Evolutionary conservation across 2,888 invertebrate genomes (phyloP), one percentile per base, ranked within the genome.

Genomic region (Plutella xylostella): DNA sequence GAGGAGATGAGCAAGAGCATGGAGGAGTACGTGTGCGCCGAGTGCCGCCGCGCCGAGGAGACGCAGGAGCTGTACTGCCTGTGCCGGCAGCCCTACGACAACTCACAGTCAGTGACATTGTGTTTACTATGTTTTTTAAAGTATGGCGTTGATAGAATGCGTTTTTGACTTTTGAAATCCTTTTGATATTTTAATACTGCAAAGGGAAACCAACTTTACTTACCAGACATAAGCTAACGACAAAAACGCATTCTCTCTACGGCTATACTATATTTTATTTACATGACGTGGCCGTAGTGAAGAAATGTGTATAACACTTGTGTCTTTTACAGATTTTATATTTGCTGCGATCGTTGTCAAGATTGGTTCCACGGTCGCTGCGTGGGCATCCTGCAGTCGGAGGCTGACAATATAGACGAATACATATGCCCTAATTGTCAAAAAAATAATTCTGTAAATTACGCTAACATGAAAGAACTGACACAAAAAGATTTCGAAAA

Each of bases 301-400:
- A n/a, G n/a, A n/a, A n/a, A n/a, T n/a, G n/a, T n/a, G 25, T 15
- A 34, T 15, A 15, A 34, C 15, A 5, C n/a, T 34, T 34, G 15
- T 34, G 9, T 34, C 15, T 34, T 45, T 77, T 85, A 33, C 68
- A 96, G 96, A 75, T 98, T 98, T 87, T 99, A 98, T 76, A 97
- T 99, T 63, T 98, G 97, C 68, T 99, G 99, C 73, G 99, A 99
- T 83, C 91, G 93, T 52, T 99, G 99, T 75, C 96, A 98, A 74
- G 98, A 97, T 76, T 99, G 99, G 99, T 98, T 97, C 85, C 98
- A 98, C 73, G 98, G 98, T 6, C 88, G 94, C 47, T 98, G 98
- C 76, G 98, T 98, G 37, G 98, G 98, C 31, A 94, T 97, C 61
- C 78, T 96, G 42, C 96, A 95, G 64, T 93, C 94, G 3, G 96